Base-by-base conservation (phyloP, 2,797 vertebrate genomes). In the Brachyrhaphis roseni region DNA sequence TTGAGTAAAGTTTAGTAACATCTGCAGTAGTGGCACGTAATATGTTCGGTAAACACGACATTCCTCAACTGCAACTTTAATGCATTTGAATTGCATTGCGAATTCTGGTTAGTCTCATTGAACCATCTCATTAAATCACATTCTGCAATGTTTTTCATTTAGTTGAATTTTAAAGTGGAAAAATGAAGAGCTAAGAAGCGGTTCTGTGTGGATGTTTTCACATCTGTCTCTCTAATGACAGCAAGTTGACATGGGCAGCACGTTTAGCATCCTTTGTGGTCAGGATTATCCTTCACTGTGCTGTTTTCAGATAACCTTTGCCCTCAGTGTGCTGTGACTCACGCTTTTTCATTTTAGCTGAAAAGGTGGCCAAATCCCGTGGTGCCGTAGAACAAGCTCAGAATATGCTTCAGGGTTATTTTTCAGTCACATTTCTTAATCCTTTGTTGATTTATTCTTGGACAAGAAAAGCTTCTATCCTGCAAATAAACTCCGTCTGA, bases 271-370 rank as follows among this genome's bases (percentile, higher is more conserved):
- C 78, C 75, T 39, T 36, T 82, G 66, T 53, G 64, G 34, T 75
- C 28, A 72, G 76, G 75, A 83, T 90, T 59, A 75, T 78, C 59
- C 72, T 74, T 72, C 10, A 43, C 18, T 28, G 5, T 45, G 15
- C 28, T 55, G 3, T 79, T 46, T 74, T 70, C 49, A 74, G 68
- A 71, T 82, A 45, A 83, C 79, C 81, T 86, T 68, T 26, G 2
- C 55, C 34, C 26, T 18, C 53, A 6, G 28, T 74, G 75, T 31
- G 28, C 68, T 41, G 41, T 57, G 53, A 53, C 64, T 76, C 49
- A 26, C 20, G 36, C 74, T 75, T 72, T 79, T 46, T 76, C 46
- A 41, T 28, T 66, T 78, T 39, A 6, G 71, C 26, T 78, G 41
- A 68, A 79, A 77, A 70, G 73, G 41, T 26, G 46, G 34, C 53